These are phyloP conservation scores for Corythaixoides concolor DNA, from an alignment of 2,113 vertebrate species.

Conservation along the genomic window DNA sequence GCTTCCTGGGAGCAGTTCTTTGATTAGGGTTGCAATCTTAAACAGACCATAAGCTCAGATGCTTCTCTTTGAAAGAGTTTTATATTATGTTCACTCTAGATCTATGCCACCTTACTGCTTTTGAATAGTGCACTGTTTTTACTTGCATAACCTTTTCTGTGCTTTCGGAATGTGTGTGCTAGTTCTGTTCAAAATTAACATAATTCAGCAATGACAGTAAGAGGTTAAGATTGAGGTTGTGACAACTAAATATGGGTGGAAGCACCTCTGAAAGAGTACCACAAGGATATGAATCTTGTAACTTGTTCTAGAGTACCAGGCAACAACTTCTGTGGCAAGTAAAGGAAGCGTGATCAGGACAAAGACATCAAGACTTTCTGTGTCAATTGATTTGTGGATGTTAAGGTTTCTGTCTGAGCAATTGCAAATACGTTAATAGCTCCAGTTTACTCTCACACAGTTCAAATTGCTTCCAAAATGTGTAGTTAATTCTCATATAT, in stretches of 20 bases:
- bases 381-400: neutral
- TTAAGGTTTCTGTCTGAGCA: neutral
- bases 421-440: neutral
- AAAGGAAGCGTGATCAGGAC: neutral
- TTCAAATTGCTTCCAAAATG: neutral
- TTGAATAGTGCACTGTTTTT: neutral
- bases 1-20: neutral
- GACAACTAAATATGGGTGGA: neutral
- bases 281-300: neutral
- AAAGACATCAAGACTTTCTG: neutral
- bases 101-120: neutral
- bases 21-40: neutral
- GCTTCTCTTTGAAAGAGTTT: neutral
- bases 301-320: neutral
- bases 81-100: neutral
- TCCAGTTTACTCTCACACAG: neutral
- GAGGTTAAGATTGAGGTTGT: neutral
- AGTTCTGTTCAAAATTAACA: neutral
- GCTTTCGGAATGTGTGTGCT: accelerated
- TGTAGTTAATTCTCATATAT: neutral
- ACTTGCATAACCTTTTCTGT: neutral
- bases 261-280: neutral
- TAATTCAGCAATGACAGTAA: neutral
- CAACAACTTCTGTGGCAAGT: neutral
- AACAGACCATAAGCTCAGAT: neutral